phyloP scores from a whole-genome alignment of 2,113 vertebrate genomes.

The Hippolais icterina region DNA sequence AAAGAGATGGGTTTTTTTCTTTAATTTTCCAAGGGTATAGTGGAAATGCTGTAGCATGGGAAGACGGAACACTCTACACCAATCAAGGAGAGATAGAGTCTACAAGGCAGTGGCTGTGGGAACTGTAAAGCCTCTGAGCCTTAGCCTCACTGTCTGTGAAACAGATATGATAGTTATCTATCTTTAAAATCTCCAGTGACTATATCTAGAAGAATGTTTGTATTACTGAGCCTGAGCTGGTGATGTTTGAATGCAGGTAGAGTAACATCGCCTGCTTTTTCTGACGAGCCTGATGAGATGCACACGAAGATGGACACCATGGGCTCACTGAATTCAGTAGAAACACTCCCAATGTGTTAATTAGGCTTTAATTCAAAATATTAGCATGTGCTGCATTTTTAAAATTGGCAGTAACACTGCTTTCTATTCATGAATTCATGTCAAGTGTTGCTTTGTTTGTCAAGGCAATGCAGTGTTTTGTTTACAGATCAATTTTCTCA shows the following conservation, averaged over 20 bases:
- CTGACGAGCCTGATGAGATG: not conserved
- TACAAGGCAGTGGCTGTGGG: not conserved
- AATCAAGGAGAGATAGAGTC: not conserved
- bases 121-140: not conserved
- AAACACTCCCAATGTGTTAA: not conserved
- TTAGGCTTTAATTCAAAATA: not conserved
- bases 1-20: not conserved
- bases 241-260: not conserved
- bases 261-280: rapidly evolving
- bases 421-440: slow-evolving; percentile 19
- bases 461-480: not conserved
- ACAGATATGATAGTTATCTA: not conserved
- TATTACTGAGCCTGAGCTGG: not conserved
- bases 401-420: not conserved
- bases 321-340: not conserved
- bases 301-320: not conserved
- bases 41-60: not conserved
- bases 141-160: not conserved
- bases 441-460: not conserved
- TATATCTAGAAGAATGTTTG: not conserved
- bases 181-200: not conserved
- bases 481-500: slow-evolving; percentile 16
- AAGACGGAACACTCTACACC: not conserved
- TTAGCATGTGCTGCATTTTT: not conserved
- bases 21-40: not conserved